Evolutionary conservation across 2,888 invertebrate genomes (phyloP), one percentile per base, ranked within the genome.

Genomic region (Gymnocheta viridis): DNA sequence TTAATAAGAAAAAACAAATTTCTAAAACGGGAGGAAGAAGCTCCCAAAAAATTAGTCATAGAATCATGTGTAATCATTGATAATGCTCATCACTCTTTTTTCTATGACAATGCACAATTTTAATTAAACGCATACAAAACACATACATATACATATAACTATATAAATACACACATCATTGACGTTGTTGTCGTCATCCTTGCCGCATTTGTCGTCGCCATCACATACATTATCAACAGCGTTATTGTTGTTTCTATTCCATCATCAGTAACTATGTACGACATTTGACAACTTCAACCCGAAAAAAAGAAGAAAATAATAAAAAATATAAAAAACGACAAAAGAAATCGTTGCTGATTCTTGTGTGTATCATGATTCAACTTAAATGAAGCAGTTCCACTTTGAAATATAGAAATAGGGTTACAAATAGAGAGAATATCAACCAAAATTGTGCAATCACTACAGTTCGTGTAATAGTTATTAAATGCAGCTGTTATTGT

Each of bases 401-500:
- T 78, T 79, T 62, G 82, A 77, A 27, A n/a, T 83, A 29, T 14
- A 29, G 29, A 69, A 78, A 41, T 54, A 62, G 49, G 14, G 22
- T 66, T 51, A 3, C 10, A 22, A 29, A 35, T 35, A 60, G 19
- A n/a, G 17, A 35, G 27, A 14, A 47, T 51, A 41, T 4, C n/a
- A 41, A 54, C 19, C 17, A 14, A 51, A 70, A 79, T 54, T 72
- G 70, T 79, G 74, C 78, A 76, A 49, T 47, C 35, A 79, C 49
- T 76, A 17, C 51, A 70, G 58, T 72, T 56, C 66, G 35, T 72
- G 72, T 77, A 66, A 77, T 66, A 62, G 77, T 74, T 69, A 82
- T 74, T 85, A 78, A 79, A 85, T 85, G 85, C 85, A 81, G 80
- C 84, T 82, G 82, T 80, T 64, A 74, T 86, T 87, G 82, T 81